These are phyloP conservation scores for Porites divaricata DNA, from an alignment of 92 coral and sea anemone genomes.

Conservation along the genomic window DNA sequence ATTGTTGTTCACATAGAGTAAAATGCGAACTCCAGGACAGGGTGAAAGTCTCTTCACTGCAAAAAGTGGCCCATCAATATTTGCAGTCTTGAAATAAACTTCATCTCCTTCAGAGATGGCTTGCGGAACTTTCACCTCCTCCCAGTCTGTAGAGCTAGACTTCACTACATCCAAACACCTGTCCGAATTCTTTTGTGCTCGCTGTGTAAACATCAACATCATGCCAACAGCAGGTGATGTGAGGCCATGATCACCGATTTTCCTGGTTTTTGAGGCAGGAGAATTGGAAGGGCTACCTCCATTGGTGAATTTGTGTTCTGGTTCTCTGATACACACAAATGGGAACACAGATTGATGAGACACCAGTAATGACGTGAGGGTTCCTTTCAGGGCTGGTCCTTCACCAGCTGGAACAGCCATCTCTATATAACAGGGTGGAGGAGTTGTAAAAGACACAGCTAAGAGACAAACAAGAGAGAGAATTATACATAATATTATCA, in stretches of 20 bases:
- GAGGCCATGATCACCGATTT: conserved; percentile 46
- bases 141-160: conserved; percentile 58
- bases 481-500: too few species aligned
- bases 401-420: conserved; percentile 60
- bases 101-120: conserved; percentile 78
- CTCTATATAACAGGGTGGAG: conserved; percentile 78
- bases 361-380: conserved; percentile 67
- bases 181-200: conserved; percentile 78
- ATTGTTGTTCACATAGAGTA: conserved; percentile 74
- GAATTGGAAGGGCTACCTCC: conserved; percentile 68
- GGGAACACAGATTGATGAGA: conserved; percentile 79
- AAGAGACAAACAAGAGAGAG: neutral
- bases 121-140: conserved; percentile 57
- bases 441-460: conserved; percentile 75
- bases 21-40: conserved; percentile 78
- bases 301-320: conserved; percentile 68
- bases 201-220: conserved; percentile 81
- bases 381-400: conserved; percentile 53
- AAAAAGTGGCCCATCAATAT: conserved; percentile 61
- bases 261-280: conserved; percentile 72
- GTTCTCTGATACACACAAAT: conserved; percentile 74
- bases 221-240: conserved; percentile 69
- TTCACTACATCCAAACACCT: conserved; percentile 60
- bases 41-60: conserved; percentile 75
- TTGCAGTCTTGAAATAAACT: conserved; percentile 54